Evolutionary conservation across 2,797 vertebrate species (phyloP).

Genomic region (Avahi laniger): DNA sequence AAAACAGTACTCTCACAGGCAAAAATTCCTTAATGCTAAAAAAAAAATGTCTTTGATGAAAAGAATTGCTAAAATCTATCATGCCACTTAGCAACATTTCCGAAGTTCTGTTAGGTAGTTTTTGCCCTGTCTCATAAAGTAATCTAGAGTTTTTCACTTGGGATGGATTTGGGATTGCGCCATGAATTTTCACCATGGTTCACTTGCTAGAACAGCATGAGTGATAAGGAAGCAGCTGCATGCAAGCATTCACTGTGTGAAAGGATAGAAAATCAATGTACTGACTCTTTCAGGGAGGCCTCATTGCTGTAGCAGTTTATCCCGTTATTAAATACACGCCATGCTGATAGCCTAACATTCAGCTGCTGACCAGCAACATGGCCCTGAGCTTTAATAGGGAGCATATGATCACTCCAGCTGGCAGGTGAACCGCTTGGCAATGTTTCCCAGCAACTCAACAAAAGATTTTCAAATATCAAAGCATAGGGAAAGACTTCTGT

Average conservation of each 20-base stretch:
- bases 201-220: background rate
- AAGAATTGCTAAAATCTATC: slow-evolving; percentile 1
- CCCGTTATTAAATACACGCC: slow-evolving; percentile 6
- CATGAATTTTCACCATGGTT: background rate
- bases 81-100: background rate
- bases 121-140: background rate
- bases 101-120: background rate
- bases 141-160: background rate
- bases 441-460: slow-evolving; percentile 30
- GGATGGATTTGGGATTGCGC: background rate
- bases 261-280: background rate
- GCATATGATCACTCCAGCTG: slow-evolving; percentile 73
- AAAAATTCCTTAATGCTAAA: background rate
- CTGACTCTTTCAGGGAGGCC: background rate
- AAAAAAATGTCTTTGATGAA: background rate
- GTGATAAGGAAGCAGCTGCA: slow-evolving; percentile 43
- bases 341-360: slow-evolving; percentile 20
- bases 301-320: slow-evolving; percentile 33
- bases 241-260: background rate
- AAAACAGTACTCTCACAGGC: background rate
- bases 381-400: slow-evolving; percentile 61
- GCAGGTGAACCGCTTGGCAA: slow-evolving; percentile 70
- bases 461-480: slow-evolving; percentile 59
- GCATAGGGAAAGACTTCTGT: slow-evolving; percentile 51
- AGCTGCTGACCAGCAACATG: slow-evolving; percentile 55